phyloP scores from a whole-genome alignment of 92 coral and sea anemone genomes.

The Porites divaricata region DNA sequence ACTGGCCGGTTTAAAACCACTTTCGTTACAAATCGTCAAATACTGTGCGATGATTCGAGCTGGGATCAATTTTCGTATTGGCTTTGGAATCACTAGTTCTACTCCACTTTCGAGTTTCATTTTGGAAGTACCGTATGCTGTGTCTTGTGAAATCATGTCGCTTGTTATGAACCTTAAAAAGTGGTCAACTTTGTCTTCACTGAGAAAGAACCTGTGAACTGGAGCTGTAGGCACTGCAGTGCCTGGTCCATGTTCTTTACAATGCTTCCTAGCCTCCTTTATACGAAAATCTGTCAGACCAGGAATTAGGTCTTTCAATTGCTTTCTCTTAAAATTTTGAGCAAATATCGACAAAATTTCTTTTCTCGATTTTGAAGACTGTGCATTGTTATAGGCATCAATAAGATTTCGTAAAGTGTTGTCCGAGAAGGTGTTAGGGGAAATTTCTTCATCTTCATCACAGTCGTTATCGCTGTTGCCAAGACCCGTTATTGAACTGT shows the following conservation, averaged over 20 bases:
- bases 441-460: constrained; percentile 19
- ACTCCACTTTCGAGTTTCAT: constrained; percentile 17
- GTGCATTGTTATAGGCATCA: constrained; percentile 29
- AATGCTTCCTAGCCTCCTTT: constrained; percentile 26
- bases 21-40: constrained; percentile 15
- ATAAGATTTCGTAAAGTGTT: constrained; percentile 31
- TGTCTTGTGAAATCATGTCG: constrained; percentile 5
- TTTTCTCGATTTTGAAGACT: background rate
- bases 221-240: constrained; percentile 11
- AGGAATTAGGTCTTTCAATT: constrained; percentile 21
- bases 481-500: constrained; percentile 23
- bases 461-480: constrained; percentile 19
- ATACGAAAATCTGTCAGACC: constrained; percentile 31
- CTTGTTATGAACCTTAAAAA: constrained; percentile 8
- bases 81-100: constrained; percentile 13
- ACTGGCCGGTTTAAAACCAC: constrained; percentile 18
- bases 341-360: constrained; percentile 19
- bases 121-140: constrained; percentile 18
- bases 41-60: constrained; percentile 27
- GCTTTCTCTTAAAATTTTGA: constrained; percentile 20
- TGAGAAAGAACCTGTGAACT: constrained; percentile 22
- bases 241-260: constrained; percentile 16
- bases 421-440: constrained; percentile 17
- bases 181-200: constrained; percentile 30
- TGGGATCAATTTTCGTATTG: constrained; percentile 16